These are phyloP conservation scores for Salmo trutta DNA, from an alignment of 2,797 vertebrate genomes.

Conservation along the genomic window DNA sequence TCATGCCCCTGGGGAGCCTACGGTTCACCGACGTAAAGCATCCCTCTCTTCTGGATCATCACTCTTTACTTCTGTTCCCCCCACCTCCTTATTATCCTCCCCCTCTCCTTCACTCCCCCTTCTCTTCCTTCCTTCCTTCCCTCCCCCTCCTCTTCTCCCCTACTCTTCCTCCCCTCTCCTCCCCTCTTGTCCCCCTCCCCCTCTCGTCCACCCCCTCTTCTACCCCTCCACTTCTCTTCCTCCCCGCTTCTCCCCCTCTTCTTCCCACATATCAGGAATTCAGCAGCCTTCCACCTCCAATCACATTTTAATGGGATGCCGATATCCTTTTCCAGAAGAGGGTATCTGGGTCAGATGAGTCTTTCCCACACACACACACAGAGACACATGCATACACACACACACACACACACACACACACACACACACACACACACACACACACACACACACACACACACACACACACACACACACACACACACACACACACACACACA, in stretches of 20 bases:
- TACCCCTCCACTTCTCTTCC: background rate
- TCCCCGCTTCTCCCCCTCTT: background rate
- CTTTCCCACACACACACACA: conserved; percentile 13
- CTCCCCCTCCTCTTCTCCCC: background rate
- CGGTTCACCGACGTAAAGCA: conserved; percentile 43
- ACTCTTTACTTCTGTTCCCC: background rate
- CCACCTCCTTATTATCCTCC: conserved; percentile 1
- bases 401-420: background rate
- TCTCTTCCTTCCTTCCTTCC: background rate
- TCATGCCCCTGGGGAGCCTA: conserved; percentile 24
- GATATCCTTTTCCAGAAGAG: conserved; percentile 13
- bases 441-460: background rate
- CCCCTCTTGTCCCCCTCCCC: background rate
- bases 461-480: conserved; percentile 30
- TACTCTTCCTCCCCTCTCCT: conserved; percentile 2
- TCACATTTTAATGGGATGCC: conserved; percentile 26
- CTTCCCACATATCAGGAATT: conserved; percentile 11
- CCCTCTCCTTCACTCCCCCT: background rate
- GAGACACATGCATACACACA: no score
- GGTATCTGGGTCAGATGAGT: conserved; percentile 37
- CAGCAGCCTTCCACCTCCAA: background rate
- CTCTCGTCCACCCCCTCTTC: background rate
- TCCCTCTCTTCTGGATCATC: conserved; percentile 28
- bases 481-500: conserved; percentile 31
- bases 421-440: background rate